Percentiles rank a stretch among this genome's conserved stretches.
phyloP scores from a whole-genome alignment of 2,888 invertebrate genomes.

The Yponomeuta cagnagella region DNA sequence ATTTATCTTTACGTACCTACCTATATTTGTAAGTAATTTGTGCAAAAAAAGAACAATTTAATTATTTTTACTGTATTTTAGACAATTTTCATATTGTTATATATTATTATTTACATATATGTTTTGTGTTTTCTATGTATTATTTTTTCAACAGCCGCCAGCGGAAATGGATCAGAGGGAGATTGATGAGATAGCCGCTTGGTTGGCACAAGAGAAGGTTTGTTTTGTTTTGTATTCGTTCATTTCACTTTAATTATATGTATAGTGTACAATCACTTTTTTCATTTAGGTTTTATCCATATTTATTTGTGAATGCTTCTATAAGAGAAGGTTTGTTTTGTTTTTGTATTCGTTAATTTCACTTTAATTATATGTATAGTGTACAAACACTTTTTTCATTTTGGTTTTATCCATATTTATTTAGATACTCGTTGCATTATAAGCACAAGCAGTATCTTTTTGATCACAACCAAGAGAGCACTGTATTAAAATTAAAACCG shows the following conservation, averaged over 20 bases:
- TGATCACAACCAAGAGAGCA: too few species aligned
- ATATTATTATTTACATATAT: neutral
- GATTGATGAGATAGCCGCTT: slow-evolving; percentile 96
- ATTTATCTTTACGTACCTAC: too few species aligned
- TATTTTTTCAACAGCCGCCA: slow-evolving; percentile 52
- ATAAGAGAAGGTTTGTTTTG: slow-evolving; percentile 81
- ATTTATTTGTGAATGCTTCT: too few species aligned
- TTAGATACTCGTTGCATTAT: too few species aligned
- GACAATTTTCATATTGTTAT: too few species aligned
- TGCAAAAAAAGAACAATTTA: too few species aligned
- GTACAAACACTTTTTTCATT: slow-evolving; percentile 6
- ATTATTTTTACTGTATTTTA: too few species aligned
- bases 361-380: slow-evolving; percentile 3
- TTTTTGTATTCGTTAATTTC: slow-evolving; percentile 22
- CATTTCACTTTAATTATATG: slow-evolving; percentile 4
- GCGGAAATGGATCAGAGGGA: slow-evolving; percentile 83
- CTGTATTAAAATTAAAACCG: too few species aligned
- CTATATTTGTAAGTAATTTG: too few species aligned
- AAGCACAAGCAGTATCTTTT: too few species aligned
- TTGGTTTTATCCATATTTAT: too few species aligned
- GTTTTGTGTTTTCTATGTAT: slow-evolving; percentile 19
- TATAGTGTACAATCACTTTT: slow-evolving; percentile 5
- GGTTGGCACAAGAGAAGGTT: slow-evolving; percentile 90
- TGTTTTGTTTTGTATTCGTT: slow-evolving; percentile 34
- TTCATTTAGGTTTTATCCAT: too few species aligned